These are phyloP conservation scores for Zaprionus obscuricornis DNA, from an alignment of 2,888 invertebrate species.

Conservation along the genomic window DNA sequence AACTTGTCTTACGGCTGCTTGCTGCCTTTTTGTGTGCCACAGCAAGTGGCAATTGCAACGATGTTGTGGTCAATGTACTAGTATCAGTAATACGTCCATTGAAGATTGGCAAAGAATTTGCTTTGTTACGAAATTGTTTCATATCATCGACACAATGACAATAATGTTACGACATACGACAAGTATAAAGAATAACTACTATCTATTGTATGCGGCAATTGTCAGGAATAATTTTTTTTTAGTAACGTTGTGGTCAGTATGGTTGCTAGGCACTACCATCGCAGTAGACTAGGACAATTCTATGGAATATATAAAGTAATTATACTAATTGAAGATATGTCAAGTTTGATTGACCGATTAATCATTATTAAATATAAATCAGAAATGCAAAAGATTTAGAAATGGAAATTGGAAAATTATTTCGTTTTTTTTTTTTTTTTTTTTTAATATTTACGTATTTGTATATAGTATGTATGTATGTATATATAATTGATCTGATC, in stretches of 20 bases:
- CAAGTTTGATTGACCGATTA: constrained; percentile 6
- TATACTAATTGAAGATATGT: constrained; percentile 20
- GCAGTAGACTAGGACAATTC: not conserved
- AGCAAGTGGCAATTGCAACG: constrained; percentile 52
- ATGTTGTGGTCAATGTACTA: constrained; percentile 73
- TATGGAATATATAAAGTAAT: not conserved
- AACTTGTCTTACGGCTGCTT: constrained; percentile 44
- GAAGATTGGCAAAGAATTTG: constrained; percentile 81
- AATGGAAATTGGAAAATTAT: constrained; percentile 20
- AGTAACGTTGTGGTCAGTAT: constrained; percentile 66
- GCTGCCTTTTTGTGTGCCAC: constrained; percentile 25
- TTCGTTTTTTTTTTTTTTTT: too few relatives aligned
- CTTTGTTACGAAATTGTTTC: constrained; percentile 80
- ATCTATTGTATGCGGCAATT: constrained; percentile 21
- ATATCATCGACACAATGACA: constrained; percentile 42
- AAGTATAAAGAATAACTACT: constrained; percentile 23
- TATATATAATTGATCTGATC: constrained; percentile 45
- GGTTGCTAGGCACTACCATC: constrained; percentile 59
- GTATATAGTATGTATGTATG: constrained; percentile 6
- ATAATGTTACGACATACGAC: constrained; percentile 1
- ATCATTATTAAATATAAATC: too few relatives aligned
- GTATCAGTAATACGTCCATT: constrained; percentile 80
- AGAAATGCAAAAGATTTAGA: too few relatives aligned
- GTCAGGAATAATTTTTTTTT: constrained; percentile 3
- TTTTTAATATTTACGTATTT: too few relatives aligned